Percentiles rank a stretch among this genome's conserved stretches.
These are phyloP conservation scores for Callinectes sapidus DNA, from an alignment of 2,888 invertebrate species.

Conservation along the genomic window DNA sequence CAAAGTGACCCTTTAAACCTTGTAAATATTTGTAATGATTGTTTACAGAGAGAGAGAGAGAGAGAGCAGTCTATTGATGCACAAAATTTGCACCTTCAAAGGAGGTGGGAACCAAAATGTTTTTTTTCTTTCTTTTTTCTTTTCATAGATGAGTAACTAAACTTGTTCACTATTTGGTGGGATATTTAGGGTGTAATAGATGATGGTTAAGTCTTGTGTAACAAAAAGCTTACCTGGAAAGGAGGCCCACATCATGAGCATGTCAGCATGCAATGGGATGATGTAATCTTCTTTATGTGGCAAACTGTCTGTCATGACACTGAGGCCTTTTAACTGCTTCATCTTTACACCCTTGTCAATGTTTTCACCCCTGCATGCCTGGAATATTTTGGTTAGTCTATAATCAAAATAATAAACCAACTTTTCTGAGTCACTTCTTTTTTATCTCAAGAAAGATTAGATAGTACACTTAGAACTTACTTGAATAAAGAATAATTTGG, in stretches of 20 bases:
- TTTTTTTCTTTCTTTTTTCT: neutral
- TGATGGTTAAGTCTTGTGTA: neutral
- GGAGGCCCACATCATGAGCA: constrained; percentile 64
- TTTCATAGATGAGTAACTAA: neutral
- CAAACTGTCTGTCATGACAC: constrained; percentile 24
- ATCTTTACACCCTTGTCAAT: constrained; percentile 53
- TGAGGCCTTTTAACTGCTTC: constrained; percentile 10
- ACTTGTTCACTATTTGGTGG: neutral
- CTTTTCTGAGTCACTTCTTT: neutral
- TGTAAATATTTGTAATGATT: too few species aligned
- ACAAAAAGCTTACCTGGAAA: constrained; percentile 43
- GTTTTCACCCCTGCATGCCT: constrained; percentile 56
- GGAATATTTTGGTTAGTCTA: neutral
- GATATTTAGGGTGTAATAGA: neutral
- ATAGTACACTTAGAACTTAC: constrained; percentile 73
- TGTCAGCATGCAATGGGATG: constrained; percentile 55
- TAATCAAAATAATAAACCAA: neutral
- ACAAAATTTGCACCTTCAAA: neutral
- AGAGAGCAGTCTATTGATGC: neutral
- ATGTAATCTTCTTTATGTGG: constrained; percentile 23
- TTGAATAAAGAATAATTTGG: constrained; percentile 78
- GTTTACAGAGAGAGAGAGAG: too few species aligned
- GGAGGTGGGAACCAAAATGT: neutral
- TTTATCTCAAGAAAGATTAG: neutral
- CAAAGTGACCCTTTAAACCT: too few species aligned